Evolutionary conservation across 2,113 vertebrate genomes (phyloP).

Genomic region (Myxocyprinus asiaticus): DNA sequence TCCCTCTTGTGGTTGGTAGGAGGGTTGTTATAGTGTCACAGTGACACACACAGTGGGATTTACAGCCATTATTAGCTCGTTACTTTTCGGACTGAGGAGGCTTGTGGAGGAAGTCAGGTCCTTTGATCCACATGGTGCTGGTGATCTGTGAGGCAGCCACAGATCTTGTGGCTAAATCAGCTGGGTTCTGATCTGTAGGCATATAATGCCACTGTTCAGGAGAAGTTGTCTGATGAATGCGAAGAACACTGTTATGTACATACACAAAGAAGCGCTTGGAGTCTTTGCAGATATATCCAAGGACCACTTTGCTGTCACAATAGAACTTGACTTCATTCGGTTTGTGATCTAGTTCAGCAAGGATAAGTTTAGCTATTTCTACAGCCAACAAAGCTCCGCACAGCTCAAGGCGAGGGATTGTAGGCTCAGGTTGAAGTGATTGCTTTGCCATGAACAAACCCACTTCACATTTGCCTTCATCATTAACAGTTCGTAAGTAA

Average conservation of each 20-base stretch:
- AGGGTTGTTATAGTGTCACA: too few species aligned
- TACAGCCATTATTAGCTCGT: too few species aligned
- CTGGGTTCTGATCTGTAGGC: slow-evolving; percentile 7
- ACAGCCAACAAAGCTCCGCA: slow-evolving; percentile 46
- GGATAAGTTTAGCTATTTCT: slow-evolving; percentile 41
- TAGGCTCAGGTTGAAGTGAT: slow-evolving; percentile 29
- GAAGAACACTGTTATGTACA: slow-evolving; percentile 12
- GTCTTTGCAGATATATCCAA: slow-evolving; percentile 31
- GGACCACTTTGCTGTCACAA: slow-evolving; percentile 35
- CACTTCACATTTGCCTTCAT: not conserved
- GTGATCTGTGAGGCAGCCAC: not conserved
- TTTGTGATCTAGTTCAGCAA: slow-evolving; percentile 23
- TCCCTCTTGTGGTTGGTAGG: too few species aligned
- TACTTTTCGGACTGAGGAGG: not conserved
- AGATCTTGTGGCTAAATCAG: slow-evolving; percentile 4
- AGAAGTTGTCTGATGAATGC: not conserved
- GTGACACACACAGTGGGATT: too few species aligned
- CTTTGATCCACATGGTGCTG: slow-evolving; percentile 4
- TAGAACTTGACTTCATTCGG: slow-evolving; percentile 23
- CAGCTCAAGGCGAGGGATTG: slow-evolving; percentile 32
- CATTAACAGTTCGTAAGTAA: not conserved
- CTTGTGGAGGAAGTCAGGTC: not conserved
- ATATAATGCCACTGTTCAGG: not conserved
- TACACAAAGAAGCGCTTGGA: not conserved
- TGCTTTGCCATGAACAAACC: slow-evolving; percentile 26